Percentiles rank a stretch among this genome's conserved stretches.
Conservation (phyloP, 2,888 invertebrate species). For the Amphipoea lucens region DNA sequence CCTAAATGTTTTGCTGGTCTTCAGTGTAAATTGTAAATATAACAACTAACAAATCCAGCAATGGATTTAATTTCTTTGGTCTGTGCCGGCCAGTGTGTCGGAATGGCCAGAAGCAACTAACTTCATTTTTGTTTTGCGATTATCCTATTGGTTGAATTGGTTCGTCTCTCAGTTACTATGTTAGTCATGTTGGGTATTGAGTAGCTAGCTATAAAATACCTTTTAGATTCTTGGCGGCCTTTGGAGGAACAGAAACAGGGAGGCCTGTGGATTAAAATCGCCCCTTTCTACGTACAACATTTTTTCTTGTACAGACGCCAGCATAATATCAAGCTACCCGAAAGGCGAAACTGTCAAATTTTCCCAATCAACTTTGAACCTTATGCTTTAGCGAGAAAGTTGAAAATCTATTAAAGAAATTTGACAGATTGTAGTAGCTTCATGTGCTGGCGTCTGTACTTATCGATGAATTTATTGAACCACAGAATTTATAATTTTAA, state of each 20-base stretch:
- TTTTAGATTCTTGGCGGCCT: background rate
- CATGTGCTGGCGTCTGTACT: too few relatives aligned
- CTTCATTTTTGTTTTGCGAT: slow-evolving; percentile 53
- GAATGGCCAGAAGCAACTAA: slow-evolving; percentile 38
- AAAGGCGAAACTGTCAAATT: too few relatives aligned
- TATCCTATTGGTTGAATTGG: slow-evolving; percentile 44
- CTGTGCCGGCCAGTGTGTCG: background rate
- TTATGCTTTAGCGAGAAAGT: too few relatives aligned
- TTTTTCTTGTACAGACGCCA: background rate
- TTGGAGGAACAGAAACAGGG: background rate
- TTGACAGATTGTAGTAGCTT: too few relatives aligned
- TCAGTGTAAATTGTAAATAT: rapidly evolving
- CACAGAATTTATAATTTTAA: background rate
- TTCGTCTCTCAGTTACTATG: slow-evolving; percentile 14
- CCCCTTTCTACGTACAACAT: background rate
- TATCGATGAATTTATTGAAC: background rate
- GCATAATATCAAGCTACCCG: too few relatives aligned
- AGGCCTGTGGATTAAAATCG: background rate
- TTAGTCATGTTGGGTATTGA: slow-evolving; percentile 29
- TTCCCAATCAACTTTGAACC: too few relatives aligned
- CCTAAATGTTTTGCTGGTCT: background rate
- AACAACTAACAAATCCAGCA: background rate
- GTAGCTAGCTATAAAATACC: background rate
- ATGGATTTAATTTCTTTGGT: background rate
- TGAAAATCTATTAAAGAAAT: too few relatives aligned